Evolutionary conservation across 2,888 invertebrate species (phyloP), one percentile per base, ranked within the genome.

Genomic region (Alviniconcha strummeri): DNA sequence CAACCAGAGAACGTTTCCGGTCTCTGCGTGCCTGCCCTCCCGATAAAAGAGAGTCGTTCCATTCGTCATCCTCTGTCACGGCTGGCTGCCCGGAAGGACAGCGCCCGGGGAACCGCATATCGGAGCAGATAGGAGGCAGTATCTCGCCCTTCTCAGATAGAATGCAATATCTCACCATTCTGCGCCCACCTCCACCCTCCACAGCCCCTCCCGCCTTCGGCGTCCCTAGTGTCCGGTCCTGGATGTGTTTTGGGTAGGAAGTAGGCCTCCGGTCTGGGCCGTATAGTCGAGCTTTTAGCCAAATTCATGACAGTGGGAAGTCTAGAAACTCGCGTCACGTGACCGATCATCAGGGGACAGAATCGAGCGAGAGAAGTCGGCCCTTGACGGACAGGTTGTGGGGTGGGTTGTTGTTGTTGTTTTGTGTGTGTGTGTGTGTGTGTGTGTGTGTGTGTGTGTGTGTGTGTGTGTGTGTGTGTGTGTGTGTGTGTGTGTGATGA

Each of bases 261-360:
- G 75, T 17, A 5, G 19, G 15, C 55, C 55, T 76, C 19, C 57
- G 55, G 55, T 17, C 4, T 19, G 75, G 75, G 2, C 6, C 11
- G 72, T 9, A 57, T 76, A 52, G 54, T 17, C 6, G 5, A 15
- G 76, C 76, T 57, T 76, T 57, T 17, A 76, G 76, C 56, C 76
- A 56, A 57, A 17, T 76, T n/a, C 57, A 4, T n/a, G 57, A 57
- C 76, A 19, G 76, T 57, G 76, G 57, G 57, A 19, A 57, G 57
- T 76, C 56, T 19, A 17, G 6, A 15, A 13, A 69, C 6, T 15
- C 69, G 9, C 57, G 76, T 76, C 76, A 76, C 76, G 76, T 76
- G 76, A 76, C 57, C 19, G 76, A 17, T 55, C 57, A 19, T 57
- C 76, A 76, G 19, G 76, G 76, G 76, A 76, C n/a, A 15, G 56